Evolutionary conservation across 2,888 invertebrate genomes (phyloP).

Genomic region (Barypeithes pellucidus): DNA sequence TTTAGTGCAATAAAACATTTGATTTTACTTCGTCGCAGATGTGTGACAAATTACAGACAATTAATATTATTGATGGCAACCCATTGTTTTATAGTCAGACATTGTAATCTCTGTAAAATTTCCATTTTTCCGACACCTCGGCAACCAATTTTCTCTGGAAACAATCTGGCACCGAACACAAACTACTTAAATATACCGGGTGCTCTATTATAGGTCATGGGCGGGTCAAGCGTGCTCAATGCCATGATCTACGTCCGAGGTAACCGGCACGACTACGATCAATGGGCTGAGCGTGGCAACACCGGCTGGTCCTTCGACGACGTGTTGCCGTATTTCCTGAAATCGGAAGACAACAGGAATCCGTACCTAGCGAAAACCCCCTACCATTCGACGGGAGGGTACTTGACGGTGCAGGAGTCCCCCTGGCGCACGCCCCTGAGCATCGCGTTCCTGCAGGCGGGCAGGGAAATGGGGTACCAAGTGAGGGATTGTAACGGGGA

Average conservation of each 20-base stretch:
- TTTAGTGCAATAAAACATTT: background rate
- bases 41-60: background rate
- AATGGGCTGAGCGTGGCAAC: slow-evolving; percentile 89
- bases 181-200: background rate
- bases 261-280: slow-evolving; percentile 88
- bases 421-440: slow-evolving; percentile 89
- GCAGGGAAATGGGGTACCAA: slow-evolving; percentile 86
- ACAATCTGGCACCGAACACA: too few relatives aligned
- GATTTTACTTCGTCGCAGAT: background rate
- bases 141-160: too few relatives aligned
- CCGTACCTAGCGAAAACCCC: slow-evolving; percentile 84
- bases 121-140: too few relatives aligned
- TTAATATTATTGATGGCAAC: background rate
- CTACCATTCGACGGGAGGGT: slow-evolving; percentile 86
- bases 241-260: slow-evolving; percentile 95
- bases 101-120: too few relatives aligned
- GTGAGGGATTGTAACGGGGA: slow-evolving; percentile 88
- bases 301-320: slow-evolving; percentile 90
- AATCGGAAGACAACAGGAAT: slow-evolving; percentile 91
- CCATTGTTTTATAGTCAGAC: too few relatives aligned
- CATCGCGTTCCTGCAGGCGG: slow-evolving; percentile 87
- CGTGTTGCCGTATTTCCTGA: slow-evolving; percentile 88
- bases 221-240: slow-evolving; percentile 90
- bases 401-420: slow-evolving; percentile 87
- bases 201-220: slow-evolving; percentile 73